Evolutionary conservation across 2,113 vertebrate species (phyloP).

Genomic region (Gymnogyps californianus): DNA sequence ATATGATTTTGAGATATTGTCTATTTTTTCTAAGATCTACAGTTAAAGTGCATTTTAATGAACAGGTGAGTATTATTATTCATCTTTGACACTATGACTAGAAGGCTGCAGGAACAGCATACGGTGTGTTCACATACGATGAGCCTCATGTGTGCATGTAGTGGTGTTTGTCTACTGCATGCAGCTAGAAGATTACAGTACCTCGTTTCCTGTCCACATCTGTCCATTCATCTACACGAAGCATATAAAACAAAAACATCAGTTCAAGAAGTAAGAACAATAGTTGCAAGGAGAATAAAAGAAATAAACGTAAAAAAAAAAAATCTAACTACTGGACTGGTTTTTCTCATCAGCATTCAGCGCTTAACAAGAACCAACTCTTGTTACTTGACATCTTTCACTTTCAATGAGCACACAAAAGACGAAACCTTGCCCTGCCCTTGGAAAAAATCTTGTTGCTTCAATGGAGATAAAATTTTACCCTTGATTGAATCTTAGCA

Average conservation of each 20-base stretch:
- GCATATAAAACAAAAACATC: slow-evolving; percentile 80
- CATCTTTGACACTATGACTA: background rate
- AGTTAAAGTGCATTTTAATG: background rate
- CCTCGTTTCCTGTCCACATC: slow-evolving; percentile 95
- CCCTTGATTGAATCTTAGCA: background rate
- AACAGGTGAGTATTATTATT: background rate
- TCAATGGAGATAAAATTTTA: background rate
- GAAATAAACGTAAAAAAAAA: slow-evolving; percentile 9
- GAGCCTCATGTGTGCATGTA: slow-evolving; percentile 38
- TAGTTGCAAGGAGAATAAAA: slow-evolving; percentile 44
- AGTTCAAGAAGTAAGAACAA: slow-evolving; percentile 70
- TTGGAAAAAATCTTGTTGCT: background rate
- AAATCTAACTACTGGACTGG: background rate
- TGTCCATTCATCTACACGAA: slow-evolving; percentile 92
- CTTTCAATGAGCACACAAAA: background rate
- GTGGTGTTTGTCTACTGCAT: slow-evolving; percentile 58
- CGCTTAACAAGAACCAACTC: background rate
- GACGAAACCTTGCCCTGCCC: background rate
- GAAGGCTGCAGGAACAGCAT: slow-evolving; percentile 25
- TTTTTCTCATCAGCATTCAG: background rate
- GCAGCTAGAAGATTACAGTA: slow-evolving; percentile 77
- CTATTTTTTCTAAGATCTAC: background rate
- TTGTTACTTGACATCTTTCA: background rate
- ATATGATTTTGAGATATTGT: background rate
- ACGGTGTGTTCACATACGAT: background rate